These are phyloP conservation scores for Nannospalax galili DNA, from an alignment of 2,113 vertebrate species.

Conservation along the genomic window DNA sequence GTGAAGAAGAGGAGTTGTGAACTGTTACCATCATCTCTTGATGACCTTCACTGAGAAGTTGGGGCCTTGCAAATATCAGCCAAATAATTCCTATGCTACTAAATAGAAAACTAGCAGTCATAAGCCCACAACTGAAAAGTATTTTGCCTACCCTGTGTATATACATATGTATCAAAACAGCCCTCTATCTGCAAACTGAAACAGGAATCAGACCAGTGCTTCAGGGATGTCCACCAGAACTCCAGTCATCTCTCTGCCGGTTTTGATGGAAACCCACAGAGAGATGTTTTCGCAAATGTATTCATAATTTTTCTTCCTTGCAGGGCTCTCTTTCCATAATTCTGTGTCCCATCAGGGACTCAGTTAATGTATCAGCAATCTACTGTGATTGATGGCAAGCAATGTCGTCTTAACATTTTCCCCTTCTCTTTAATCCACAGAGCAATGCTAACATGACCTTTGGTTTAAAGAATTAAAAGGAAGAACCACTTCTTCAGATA, in stretches of 20 bases:
- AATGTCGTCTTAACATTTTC: constrained; percentile 66
- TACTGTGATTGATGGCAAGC: constrained; percentile 59
- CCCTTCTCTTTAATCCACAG: constrained; percentile 72
- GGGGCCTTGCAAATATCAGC: neutral
- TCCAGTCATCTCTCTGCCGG: constrained; percentile 28
- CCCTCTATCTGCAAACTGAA: neutral
- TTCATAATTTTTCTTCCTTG: constrained; percentile 69
- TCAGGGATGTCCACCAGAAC: neutral
- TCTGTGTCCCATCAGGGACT: constrained; percentile 72
- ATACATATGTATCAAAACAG: neutral
- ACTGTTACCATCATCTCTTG: neutral
- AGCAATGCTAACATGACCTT: constrained; percentile 69
- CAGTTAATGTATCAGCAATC: constrained; percentile 53
- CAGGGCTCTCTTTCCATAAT: constrained; percentile 52
- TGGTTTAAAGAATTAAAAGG: constrained; percentile 67
- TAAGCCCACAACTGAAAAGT: neutral
- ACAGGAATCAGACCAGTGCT: neutral
- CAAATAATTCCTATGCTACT: constrained; percentile 3
- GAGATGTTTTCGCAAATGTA: constrained; percentile 66
- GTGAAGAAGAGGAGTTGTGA: neutral
- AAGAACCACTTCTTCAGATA: constrained; percentile 53
- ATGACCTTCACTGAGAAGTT: neutral
- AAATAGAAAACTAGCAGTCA: neutral
- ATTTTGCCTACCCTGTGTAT: neutral
- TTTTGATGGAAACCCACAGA: constrained; percentile 67